Evolutionary conservation across 2,888 invertebrate genomes (phyloP), one percentile per base, ranked within the genome.

Genomic region (Cepaea hortensis): DNA sequence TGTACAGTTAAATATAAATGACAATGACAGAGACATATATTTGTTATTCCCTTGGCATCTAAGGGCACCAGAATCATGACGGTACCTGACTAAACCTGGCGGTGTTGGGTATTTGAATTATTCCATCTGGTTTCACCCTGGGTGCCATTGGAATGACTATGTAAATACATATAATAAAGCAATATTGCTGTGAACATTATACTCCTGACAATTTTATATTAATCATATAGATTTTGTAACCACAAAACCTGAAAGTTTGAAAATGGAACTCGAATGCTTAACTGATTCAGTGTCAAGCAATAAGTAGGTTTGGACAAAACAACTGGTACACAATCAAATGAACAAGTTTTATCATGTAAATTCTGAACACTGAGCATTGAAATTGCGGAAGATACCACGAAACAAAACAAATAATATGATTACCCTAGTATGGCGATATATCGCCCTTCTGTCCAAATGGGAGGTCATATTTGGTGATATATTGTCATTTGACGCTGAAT

Each of bases 21-120:
- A 35, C 46, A 18, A 55, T 55, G 35, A 79, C 79, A 62, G 11
- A 86, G 88, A 88, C 85, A 15, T 18, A 62, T 23, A 23, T 23
- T n/a, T 35, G 55, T 61, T 46, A 75, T 62, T 3, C 76, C 65
- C 50, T 48, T 84, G 84, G 76, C 84, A 35, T 65, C 75, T 13
- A n/a, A 55, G 50, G 75, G 65, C 35, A 75, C 76, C 76, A 65
- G 76, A 35, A n/a, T 65, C 1, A 84, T 76, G 75, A 76, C 35
- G 13, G 50, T 48, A 61, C 18, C 62, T 76, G 84, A 23, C 75
- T 62, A 84, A 84, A 84, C 84, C 84, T 35, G 65, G 9, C 35
- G 84, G 84, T 20, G 84, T 65, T 62, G 20, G 48, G 46, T 84
- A 61, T 84, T 75, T 62, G 75, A 76, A 76, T 18, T 50, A n/a